Base-by-base conservation (phyloP, 2,797 vertebrate genomes). In the Sciurus vulgaris region DNA sequence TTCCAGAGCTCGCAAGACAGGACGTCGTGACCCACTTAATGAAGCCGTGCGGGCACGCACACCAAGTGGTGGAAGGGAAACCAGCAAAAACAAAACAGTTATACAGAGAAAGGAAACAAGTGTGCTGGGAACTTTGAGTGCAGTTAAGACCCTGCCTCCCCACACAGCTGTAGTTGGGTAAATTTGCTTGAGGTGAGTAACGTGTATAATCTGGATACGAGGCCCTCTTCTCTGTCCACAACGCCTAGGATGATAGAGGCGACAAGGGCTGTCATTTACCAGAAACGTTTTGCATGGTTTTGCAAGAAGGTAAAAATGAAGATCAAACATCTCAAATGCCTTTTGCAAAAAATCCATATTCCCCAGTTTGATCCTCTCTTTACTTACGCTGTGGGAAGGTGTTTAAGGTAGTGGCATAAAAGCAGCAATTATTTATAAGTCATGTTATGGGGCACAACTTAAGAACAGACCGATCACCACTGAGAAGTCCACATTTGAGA, bases 251-350 rank as follows among this genome's bases (percentile, higher is more conserved):
- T 18, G 12, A 89, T 3, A 30, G 24, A 59, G 13, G 44, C 24
- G n/a, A 26, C 22, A 33, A 47, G 49, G 6, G 22, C 7, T 51
- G 33, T 49, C 69, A 22, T 61, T 69, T 26, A 67, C 76, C 89
- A 33, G 24, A 35, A 86, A 63, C 73, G 2, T 6, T 38, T 54
- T 35, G 38, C 63, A 33, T 33, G 18, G 77, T 81, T 85, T 86
- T 81, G 33, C 63, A 2, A 44, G 73, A n/a, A 72, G 59, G n/a
- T 78, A 77, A 84, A 92, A 91, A 72, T 89, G 35, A 84, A 90
- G 47, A 54, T 20, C 14, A 44, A 63, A 59, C 8, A 61, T 2
- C 15, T 77, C 10, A 82, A 88, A 47, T 3, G 63, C 5, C 33
- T 33, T 65, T 65, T 59, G 0, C 5, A 65, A 83, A 26, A 83